Base-by-base conservation (phyloP, 1,140 invertebrate genomes). In the Condylostylus longicornis region DNA sequence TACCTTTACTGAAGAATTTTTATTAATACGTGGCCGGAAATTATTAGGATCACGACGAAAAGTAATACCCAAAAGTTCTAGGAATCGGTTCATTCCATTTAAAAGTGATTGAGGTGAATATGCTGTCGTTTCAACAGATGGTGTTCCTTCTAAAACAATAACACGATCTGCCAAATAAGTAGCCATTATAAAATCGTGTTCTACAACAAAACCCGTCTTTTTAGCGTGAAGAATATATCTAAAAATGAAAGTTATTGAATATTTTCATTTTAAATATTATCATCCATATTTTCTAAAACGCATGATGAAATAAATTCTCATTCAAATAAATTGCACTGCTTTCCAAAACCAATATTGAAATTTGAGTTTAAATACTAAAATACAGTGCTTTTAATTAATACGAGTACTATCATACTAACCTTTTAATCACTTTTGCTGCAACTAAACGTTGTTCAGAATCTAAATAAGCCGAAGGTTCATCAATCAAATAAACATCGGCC, bases 181-280 rank as follows among this genome's bases (percentile, higher is more conserved):
- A 3, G 94, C 93, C 96, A 99, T 99, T 37, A 99, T 99, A 55
- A 98, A 98, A 74, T 99, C 96, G 77, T 99, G 96, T 73, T 99
- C 96, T 1, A 99, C 96, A 19, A 99, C 82, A 64, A 99, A 99
- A 19, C 93, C 96, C 18, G 95, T 99, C 61, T 97, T 95, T 68
- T 99, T 99, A 1, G 95, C 89, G 56, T 99, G 95, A 25, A 99
- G 68, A 63, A 99, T 96, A 59, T 96, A 98, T 47, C 93, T 95
- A 53, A 37, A 65, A 63, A 48, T n/a, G n/a, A n/a, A n/a, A n/a
- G n/a, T n/a, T n/a, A n/a, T n/a, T n/a, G n/a, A n/a, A n/a, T n/a
- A n/a, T n/a, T n/a, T n/a, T n/a, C n/a, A n/a, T n/a, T n/a, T n/a
- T n/a, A n/a, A n/a, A n/a, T n/a, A n/a, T n/a, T n/a, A n/a, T n/a